These are phyloP conservation scores for Chlorospingus flavigularis DNA, from an alignment of 2,797 vertebrate species.

Conservation along the genomic window DNA sequence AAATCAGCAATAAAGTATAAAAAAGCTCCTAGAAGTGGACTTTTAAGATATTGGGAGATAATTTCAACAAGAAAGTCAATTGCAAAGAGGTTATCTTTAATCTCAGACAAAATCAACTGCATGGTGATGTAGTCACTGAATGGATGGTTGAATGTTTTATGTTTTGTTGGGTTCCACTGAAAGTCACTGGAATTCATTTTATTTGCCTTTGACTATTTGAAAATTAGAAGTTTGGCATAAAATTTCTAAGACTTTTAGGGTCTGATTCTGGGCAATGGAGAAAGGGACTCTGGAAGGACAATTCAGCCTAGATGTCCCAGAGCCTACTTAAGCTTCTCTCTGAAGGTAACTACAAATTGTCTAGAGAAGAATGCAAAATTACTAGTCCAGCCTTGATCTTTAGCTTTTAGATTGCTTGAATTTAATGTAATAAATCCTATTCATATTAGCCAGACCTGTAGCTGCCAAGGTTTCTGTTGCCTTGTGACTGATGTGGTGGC, in stretches of 20 bases:
- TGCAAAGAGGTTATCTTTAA: background rate
- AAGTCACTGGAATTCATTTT: background rate
- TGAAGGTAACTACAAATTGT: background rate
- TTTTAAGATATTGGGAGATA: background rate
- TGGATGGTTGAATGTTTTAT: background rate
- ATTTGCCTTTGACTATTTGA: background rate
- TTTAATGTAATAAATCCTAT: background rate
- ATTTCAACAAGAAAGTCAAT: background rate
- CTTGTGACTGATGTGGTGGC: background rate
- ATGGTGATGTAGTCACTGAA: background rate
- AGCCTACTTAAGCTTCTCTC: background rate
- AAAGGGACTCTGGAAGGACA: background rate
- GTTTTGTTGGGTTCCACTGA: background rate
- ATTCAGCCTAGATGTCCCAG: background rate
- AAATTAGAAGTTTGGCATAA: background rate
- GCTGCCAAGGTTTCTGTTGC: background rate
- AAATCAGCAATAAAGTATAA: background rate
- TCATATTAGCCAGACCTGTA: background rate
- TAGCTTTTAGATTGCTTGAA: background rate
- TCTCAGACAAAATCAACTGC: background rate
- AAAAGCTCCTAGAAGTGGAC: background rate
- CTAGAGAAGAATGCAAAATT: background rate
- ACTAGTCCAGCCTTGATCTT: background rate
- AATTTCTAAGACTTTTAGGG: background rate
- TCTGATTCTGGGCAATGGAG: background rate